Base-by-base conservation (phyloP, 30 jellyfish, hydroid and myxozoan genomes). In the Pelagia noctiluca region DNA sequence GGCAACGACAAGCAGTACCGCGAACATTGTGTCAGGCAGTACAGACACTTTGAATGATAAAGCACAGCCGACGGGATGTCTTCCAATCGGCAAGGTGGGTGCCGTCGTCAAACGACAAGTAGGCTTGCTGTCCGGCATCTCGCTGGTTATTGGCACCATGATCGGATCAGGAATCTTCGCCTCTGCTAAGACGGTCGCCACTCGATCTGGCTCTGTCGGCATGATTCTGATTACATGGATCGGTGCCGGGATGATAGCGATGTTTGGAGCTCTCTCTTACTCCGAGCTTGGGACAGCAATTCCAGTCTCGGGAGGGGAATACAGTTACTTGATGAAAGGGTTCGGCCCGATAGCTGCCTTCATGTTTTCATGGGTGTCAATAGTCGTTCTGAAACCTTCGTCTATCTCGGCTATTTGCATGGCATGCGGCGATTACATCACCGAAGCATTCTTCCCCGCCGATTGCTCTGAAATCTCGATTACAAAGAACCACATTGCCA, bases 81-180 rank as follows among this genome's bases (percentile, higher is more conserved):
- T 75, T 35, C 67, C 88, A 4, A 80, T 77, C 2, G 24, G 70
- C 50, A 60, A 34, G 63, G 38, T 49, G 75, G 28, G 57, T 13
- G 76, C 46, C 10, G 69, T 12, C 25, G 88, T 70, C n/a, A 61
- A 50, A 26, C 62, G 78, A 38, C 65, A 85, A 36, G 96, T 92
- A 18, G 96, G 96, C 23, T 76, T 92, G 13, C 32, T 82, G 22
- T 96, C 94, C 13, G 92, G 96, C 64, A 80, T 92, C 52, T 84
- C 98, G 10, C 88, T 92, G 4, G 88, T 85, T 10, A 71, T 92
- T 35, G 98, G 98, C 37, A 78, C 90, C 13, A 92, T 92, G 98
- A 92, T 92, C n/a, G 98, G 98, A 22, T 83, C 96, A 19, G 98
- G 98, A 8, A 92, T 92, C 37, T 92, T 92, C 32, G 98, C 95